phyloP scores from a whole-genome alignment of 2,888 invertebrate genomes.

The Diloba caeruleocephala region DNA sequence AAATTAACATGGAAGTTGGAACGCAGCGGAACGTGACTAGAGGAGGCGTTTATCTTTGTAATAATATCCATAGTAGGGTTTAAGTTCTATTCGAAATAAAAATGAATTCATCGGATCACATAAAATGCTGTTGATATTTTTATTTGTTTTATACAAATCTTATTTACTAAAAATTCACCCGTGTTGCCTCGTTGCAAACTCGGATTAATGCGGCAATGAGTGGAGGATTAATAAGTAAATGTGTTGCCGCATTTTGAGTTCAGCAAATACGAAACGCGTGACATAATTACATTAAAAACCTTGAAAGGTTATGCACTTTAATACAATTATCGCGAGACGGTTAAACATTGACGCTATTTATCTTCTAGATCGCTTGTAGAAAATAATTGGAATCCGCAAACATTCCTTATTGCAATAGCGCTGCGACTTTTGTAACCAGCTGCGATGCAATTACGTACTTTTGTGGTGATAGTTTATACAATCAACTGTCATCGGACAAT shows the following conservation, averaged over 20 bases:
- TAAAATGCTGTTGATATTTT: conserved; percentile 1
- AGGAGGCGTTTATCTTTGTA: conserved; percentile 23
- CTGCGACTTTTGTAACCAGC: conserved; percentile 21
- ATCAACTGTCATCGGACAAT: conserved; percentile 39
- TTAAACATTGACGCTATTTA: conserved; percentile 33
- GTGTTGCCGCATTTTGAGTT: conserved; percentile 6
- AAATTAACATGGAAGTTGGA: conserved; percentile 33
- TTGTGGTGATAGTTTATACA: conserved; percentile 42
- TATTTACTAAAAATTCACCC: too few species aligned
- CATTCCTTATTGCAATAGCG: conserved; percentile 32
- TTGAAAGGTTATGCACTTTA: conserved; percentile 36
- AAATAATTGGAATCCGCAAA: conserved; percentile 37
- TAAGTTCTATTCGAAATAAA: conserved; percentile 8
- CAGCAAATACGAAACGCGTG: conserved; percentile 10
- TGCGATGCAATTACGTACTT: conserved; percentile 28
- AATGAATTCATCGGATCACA: not conserved
- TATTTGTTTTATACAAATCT: conserved; percentile 12
- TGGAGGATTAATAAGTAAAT: too few species aligned
- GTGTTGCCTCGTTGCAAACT: too few species aligned
- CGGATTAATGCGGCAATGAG: too few species aligned
- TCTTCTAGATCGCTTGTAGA: conserved; percentile 37
- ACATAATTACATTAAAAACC: conserved; percentile 35
- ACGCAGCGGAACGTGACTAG: conserved; percentile 9
- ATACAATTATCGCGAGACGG: conserved; percentile 45
- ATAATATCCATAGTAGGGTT: not conserved